Conservation (phyloP, 2,113 vertebrate genomes). For the Myotis brandtii region DNA sequence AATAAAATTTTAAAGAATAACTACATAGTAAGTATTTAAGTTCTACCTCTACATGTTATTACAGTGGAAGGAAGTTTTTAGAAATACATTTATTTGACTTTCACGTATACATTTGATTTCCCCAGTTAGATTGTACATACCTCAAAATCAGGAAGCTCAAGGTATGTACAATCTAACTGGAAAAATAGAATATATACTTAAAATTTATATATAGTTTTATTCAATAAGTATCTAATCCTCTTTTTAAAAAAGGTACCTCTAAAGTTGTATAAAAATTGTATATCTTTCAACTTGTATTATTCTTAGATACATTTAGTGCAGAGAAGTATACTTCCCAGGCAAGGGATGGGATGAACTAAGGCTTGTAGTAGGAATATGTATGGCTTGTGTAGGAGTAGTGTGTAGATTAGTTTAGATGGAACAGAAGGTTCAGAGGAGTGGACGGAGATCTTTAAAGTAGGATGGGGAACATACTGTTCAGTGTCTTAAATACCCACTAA, state of each 20-base stretch:
- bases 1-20: neutral
- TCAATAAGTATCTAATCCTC: neutral
- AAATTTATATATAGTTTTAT: neutral
- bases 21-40: neutral
- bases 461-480: conserved; percentile 12
- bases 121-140: neutral
- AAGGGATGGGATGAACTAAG: neutral
- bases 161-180: neutral
- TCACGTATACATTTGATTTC: neutral
- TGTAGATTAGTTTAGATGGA: conserved; percentile 13
- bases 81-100: neutral
- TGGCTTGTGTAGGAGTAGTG: neutral
- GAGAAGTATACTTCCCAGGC: neutral
- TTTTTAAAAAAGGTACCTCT: neutral
- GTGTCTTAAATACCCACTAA: neutral
- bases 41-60: neutral
- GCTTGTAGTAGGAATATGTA: neutral
- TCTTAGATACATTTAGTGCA: neutral
- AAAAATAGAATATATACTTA: neutral
- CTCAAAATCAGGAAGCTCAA: neutral
- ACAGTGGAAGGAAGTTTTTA: neutral
- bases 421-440: neutral
- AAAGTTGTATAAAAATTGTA: neutral
- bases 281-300: neutral
- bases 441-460: neutral